phyloP scores from a whole-genome alignment of 2,797 vertebrate species.

The Falco naumanni region DNA sequence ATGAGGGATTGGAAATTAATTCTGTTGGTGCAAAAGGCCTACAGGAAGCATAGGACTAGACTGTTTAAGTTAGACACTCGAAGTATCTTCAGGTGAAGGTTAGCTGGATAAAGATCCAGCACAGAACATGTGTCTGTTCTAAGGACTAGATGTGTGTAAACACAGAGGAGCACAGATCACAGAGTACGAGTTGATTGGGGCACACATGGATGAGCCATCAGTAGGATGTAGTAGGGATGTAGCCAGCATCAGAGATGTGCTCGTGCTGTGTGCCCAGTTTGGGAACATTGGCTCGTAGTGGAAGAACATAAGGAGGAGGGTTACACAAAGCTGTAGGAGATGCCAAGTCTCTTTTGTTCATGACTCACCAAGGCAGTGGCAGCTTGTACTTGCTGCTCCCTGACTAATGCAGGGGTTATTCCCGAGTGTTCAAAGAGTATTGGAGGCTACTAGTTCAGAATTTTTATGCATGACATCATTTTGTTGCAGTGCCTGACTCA shows the following conservation, averaged over 20 bases:
- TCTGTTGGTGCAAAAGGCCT: not conserved
- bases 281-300: not conserved
- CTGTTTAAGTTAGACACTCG: not conserved
- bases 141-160: not conserved
- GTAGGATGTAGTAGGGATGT: not conserved
- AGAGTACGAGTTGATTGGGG: not conserved
- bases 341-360: constrained; percentile 19
- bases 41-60: not conserved
- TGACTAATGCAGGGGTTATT: constrained; percentile 67
- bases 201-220: not conserved
- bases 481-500: constrained; percentile 66
- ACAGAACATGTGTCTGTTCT: not conserved
- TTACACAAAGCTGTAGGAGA: constrained; percentile 17
- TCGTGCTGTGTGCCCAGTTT: not conserved
- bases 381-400: constrained; percentile 37
- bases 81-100: not conserved
- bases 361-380: constrained; percentile 55
- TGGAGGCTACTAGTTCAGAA: constrained; percentile 69
- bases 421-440: constrained; percentile 47
- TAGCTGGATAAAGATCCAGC: not conserved
- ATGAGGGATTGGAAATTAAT: not conserved
- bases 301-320: constrained; percentile 25
- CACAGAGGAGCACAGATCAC: not conserved
- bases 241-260: not conserved
- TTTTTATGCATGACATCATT: constrained; percentile 72